A percentile compares a stretch with the other conserved stretches of the same genome.
phyloP scores from a whole-genome alignment of 30 jellyfish, hydroid and myxozoan species.

The Cassiopea xamachana region DNA sequence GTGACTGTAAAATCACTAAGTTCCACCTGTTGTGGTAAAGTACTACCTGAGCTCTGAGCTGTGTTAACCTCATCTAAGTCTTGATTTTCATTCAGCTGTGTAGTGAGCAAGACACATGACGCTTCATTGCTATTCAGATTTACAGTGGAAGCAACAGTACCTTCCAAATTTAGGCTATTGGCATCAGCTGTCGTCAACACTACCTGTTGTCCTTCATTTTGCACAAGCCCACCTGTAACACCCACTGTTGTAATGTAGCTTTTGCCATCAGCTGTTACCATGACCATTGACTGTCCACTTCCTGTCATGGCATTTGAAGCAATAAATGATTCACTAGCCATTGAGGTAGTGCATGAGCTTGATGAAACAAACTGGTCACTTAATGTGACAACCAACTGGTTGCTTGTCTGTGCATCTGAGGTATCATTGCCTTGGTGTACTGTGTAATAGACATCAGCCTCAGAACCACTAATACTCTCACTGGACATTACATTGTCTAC shows the following conservation, averaged over 20 bases:
- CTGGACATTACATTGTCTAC: neutral
- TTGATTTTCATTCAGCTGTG: constrained; percentile 6
- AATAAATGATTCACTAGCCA: constrained; percentile 41
- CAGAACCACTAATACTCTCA: constrained; percentile 14
- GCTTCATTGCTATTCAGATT: constrained; percentile 12
- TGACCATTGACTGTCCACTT: constrained; percentile 68
- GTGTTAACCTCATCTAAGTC: neutral
- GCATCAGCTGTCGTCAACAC: constrained; percentile 49
- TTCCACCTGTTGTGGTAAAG: neutral
- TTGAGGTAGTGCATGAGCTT: constrained; percentile 35
- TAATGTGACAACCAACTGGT: constrained; percentile 48
- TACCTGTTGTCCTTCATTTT: constrained; percentile 38
- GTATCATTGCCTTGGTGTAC: constrained; percentile 30
- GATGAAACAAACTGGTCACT: constrained; percentile 58
- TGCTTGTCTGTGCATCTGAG: neutral
- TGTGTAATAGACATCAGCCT: constrained; percentile 16
- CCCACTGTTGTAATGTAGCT: constrained; percentile 54
- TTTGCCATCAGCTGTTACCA: constrained; percentile 71
- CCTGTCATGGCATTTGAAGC: constrained; percentile 61
- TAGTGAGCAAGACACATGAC: constrained; percentile 8
- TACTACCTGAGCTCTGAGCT: neutral
- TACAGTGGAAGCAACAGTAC: constrained; percentile 10
- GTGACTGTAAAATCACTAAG: constrained; percentile 60
- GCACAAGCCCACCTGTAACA: constrained; percentile 44
- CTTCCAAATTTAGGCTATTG: constrained; percentile 15